Evolutionary conservation across 2,113 vertebrate species (phyloP).

Genomic region (Physeter macrocephalus): DNA sequence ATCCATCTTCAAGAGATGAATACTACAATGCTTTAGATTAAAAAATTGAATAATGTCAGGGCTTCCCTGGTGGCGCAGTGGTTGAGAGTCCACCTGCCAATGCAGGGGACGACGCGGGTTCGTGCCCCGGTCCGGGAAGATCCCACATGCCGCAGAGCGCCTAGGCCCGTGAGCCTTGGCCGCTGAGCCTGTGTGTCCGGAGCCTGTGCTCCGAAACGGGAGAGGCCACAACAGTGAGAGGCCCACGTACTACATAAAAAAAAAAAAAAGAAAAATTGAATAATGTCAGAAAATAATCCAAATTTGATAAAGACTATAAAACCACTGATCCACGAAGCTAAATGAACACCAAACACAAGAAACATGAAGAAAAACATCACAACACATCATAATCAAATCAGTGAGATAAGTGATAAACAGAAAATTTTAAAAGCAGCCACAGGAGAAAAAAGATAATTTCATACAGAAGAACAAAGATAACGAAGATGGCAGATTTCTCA

Average conservation of each 20-base stretch:
- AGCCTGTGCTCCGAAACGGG: too few relatives aligned
- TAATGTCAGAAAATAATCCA: not conserved
- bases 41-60: not conserved
- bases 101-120: too few relatives aligned
- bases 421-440: not conserved
- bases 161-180: too few relatives aligned
- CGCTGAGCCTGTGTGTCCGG: too few relatives aligned
- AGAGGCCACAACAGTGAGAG: too few relatives aligned
- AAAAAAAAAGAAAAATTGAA: not conserved
- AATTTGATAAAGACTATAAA: not conserved
- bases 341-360: not conserved
- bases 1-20: not conserved
- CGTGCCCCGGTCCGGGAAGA: too few relatives aligned
- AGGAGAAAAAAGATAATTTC: not conserved
- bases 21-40: not conserved
- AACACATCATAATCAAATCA: not conserved
- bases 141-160: too few relatives aligned
- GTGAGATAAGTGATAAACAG: not conserved
- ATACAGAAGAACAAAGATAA: not conserved
- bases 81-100: too few relatives aligned
- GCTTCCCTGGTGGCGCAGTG: too few relatives aligned
- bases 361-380: not conserved
- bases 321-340: not conserved
- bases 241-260: too few relatives aligned
- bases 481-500: not conserved